Evolutionary conservation across 2,113 vertebrate genomes (phyloP).

Genomic region (Emydocephalus ijimae): DNA sequence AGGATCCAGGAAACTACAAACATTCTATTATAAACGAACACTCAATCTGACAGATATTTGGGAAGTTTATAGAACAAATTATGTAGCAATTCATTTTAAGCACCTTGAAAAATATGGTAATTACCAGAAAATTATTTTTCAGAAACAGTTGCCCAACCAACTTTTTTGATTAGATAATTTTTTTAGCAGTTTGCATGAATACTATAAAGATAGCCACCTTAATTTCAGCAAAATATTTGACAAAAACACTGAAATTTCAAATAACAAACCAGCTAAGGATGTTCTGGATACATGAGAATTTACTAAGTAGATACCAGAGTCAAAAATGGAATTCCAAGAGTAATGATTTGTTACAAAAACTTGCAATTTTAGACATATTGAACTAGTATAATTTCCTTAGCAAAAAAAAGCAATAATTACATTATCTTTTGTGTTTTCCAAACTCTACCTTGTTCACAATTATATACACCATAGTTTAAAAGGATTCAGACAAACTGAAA

Average conservation of each 20-base stretch:
- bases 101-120: neutral
- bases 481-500: neutral
- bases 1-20: neutral
- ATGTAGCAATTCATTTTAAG: neutral
- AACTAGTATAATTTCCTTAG: neutral
- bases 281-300: neutral
- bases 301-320: neutral
- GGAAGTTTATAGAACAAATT: neutral
- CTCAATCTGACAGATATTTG: neutral
- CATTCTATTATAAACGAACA: neutral
- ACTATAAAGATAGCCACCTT: neutral
- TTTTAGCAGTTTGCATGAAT: neutral
- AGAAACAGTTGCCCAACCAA: neutral
- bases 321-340: neutral
- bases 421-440: neutral
- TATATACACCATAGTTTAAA: neutral
- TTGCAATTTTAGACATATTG: neutral
- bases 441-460: neutral
- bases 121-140: neutral
- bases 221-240: neutral
- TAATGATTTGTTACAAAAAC: neutral
- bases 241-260: neutral
- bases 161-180: neutral
- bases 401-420: neutral
- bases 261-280: neutral